phyloP scores from a whole-genome alignment of 2,888 invertebrate genomes.

The Drosophila mimica region DNA sequence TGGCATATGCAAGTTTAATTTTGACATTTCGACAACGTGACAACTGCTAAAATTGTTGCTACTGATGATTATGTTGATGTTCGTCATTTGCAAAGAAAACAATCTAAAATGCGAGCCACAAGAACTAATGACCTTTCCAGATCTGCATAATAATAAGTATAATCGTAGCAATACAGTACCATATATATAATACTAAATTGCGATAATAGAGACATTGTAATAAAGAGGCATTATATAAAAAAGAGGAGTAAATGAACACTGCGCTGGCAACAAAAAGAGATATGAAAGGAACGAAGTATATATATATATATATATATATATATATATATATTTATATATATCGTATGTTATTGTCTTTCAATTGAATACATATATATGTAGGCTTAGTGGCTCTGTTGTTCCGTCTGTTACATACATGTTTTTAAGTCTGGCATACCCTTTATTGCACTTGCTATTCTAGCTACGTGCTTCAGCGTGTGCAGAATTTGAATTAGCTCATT shows the following conservation, averaged over 20 bases:
- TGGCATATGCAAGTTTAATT: background rate
- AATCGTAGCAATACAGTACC: background rate
- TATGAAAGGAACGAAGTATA: background rate
- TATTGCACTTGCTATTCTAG: conserved; percentile 1
- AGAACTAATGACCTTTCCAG: background rate
- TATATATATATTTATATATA: too few species aligned
- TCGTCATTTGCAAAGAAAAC: conserved; percentile 14
- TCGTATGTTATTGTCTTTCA: too few species aligned
- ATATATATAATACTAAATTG: background rate
- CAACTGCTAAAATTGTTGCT: conserved; percentile 3
- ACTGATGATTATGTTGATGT: conserved; percentile 1
- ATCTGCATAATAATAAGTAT: background rate
- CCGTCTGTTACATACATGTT: background rate
- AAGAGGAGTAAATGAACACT: background rate
- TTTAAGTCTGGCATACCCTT: background rate
- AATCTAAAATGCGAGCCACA: background rate
- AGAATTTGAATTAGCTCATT: conserved; percentile 18
- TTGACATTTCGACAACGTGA: conserved; percentile 15
- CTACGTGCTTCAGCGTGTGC: conserved; percentile 9
- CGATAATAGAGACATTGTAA: background rate
- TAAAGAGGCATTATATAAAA: background rate
- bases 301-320: background rate
- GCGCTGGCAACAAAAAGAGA: background rate
- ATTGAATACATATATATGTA: too few species aligned
- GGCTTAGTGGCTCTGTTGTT: background rate